Conservation (phyloP, 2,888 invertebrate genomes). For the Mamestra brassicae region DNA sequence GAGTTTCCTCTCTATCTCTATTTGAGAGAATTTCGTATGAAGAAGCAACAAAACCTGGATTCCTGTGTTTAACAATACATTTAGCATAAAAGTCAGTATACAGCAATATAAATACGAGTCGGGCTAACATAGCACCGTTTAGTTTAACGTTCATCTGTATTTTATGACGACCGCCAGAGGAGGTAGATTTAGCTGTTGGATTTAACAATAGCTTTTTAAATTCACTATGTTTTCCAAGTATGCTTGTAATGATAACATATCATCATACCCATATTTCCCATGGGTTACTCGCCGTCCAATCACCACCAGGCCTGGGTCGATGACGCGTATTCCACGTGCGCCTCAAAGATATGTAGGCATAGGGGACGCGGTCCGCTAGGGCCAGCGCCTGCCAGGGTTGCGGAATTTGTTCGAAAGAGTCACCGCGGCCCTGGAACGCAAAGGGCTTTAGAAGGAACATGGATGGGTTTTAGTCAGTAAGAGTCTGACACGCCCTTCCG, state of each 20-base stretch:
- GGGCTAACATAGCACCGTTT: constrained; percentile 15
- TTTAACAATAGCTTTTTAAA: constrained; percentile 10
- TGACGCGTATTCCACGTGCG: too few relatives aligned
- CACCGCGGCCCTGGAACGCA: too few relatives aligned
- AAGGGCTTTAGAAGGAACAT: too few relatives aligned
- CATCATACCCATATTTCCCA: not conserved
- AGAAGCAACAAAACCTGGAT: not conserved
- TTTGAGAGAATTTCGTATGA: not conserved
- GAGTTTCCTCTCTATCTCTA: too few relatives aligned
- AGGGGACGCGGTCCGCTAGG: too few relatives aligned
- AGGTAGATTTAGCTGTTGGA: not conserved
- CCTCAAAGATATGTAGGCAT: too few relatives aligned
- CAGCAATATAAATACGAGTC: constrained; percentile 17
- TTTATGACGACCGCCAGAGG: constrained; percentile 6
- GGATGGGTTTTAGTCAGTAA: too few relatives aligned
- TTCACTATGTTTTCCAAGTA: not conserved
- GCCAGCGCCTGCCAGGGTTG: too few relatives aligned
- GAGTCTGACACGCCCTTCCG: too few relatives aligned
- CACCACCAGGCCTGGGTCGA: too few relatives aligned
- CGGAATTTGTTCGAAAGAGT: too few relatives aligned
- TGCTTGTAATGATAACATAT: not conserved
- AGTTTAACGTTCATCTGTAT: constrained; percentile 11
- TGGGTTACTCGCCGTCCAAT: too few relatives aligned
- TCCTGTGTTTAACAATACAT: not conserved
- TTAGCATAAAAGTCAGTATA: constrained; percentile 17